Evolutionary conservation across 37 sponge, comb jelly and placozoan species (phyloP).

Genomic region (Amphimedon queenslandica): DNA sequence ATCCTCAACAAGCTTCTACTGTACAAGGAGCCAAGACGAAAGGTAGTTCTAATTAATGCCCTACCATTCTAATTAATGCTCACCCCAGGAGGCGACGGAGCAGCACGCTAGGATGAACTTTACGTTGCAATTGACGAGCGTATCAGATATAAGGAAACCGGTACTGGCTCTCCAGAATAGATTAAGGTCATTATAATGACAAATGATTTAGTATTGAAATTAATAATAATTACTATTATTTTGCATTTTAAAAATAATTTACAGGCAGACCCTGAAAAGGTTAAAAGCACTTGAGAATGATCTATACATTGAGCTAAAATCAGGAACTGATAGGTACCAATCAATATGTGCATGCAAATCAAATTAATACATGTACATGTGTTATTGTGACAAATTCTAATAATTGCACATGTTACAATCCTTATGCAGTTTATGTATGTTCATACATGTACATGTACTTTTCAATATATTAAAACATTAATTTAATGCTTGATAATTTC

Average conservation of each 20-base stretch:
- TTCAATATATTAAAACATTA: no score
- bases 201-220: no score
- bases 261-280: conserved; percentile 49
- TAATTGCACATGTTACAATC: no score
- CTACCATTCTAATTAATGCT: neutral
- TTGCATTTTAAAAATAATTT: no score
- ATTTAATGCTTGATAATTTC: no score
- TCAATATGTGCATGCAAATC: no score
- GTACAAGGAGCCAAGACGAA: conserved; percentile 79
- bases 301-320: conserved; percentile 37
- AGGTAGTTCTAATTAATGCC: conserved; percentile 33
- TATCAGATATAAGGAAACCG: conserved; percentile 51
- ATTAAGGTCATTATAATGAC: no score
- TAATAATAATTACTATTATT: no score
- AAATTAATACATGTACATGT: no score
- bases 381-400: no score
- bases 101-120: conserved; percentile 66
- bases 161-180: conserved; percentile 60
- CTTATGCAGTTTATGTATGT: no score
- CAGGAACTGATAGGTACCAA: conserved; percentile 21
- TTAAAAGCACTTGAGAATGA: conserved; percentile 40
- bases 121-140: conserved; percentile 60
- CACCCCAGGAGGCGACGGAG: conserved; percentile 48
- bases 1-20: conserved; percentile 87
- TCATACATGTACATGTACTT: no score